phyloP scores from a whole-genome alignment of 1,140 invertebrate species.

The Grapholita molesta region DNA sequence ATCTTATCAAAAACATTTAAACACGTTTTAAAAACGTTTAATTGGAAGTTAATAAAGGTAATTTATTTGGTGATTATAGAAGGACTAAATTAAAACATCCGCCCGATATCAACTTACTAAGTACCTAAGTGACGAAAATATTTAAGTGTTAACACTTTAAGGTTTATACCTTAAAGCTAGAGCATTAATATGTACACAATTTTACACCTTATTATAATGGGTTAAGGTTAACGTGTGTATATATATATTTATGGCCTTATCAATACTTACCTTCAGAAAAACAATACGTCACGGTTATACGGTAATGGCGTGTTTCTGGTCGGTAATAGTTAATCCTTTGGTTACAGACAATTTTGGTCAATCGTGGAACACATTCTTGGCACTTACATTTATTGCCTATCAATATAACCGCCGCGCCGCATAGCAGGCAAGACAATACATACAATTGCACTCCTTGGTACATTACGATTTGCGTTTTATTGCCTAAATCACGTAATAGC shows the following conservation, averaged over 20 bases:
- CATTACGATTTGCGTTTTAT: constrained; percentile 1
- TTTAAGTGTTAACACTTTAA: no score
- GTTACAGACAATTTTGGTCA: background rate
- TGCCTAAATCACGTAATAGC: background rate
- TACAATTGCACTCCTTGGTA: background rate
- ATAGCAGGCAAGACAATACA: constrained; percentile 16
- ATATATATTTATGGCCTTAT: no score
- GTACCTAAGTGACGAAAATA: no score
- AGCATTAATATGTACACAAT: no score
- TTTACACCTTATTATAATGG: no score
- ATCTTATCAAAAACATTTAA: background rate
- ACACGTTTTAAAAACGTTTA: background rate
- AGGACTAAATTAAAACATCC: background rate
- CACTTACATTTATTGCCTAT: constrained; percentile 19
- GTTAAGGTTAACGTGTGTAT: no score
- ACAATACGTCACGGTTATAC: background rate
- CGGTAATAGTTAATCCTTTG: background rate
- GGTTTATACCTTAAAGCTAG: no score
- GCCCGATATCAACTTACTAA: background rate
- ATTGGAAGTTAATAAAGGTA: background rate
- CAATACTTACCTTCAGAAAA: background rate
- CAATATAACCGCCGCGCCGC: constrained; percentile 1
- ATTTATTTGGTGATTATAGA: background rate
- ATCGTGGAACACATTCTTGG: background rate
- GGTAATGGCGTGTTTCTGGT: background rate